These are phyloP conservation scores for Atta texana DNA, from an alignment of 1,140 invertebrate species.

Conservation along the genomic window DNA sequence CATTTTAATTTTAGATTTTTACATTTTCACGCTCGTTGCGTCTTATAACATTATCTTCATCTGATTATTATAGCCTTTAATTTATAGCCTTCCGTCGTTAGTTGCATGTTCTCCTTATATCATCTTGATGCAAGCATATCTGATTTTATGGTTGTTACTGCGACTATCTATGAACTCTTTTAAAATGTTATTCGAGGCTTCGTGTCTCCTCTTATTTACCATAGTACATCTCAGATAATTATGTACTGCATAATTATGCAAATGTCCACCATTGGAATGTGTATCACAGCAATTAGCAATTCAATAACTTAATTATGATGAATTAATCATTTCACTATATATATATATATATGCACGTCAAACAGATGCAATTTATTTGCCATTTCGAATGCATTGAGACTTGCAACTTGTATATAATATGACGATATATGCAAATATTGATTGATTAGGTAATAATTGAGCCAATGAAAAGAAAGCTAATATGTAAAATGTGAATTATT, in stretches of 20 bases:
- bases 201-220: slow-evolving; percentile 1
- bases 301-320: slow-evolving; percentile 46
- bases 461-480: not conserved
- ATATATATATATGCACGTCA: slow-evolving; percentile 25
- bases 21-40: not conserved
- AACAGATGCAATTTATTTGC: slow-evolving; percentile 18
- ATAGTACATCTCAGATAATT: slow-evolving; percentile 27
- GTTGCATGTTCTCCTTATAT: slow-evolving; percentile 11
- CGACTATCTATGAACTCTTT: slow-evolving; percentile 30
- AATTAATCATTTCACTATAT: slow-evolving; percentile 45
- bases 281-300: slow-evolving; percentile 44
- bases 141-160: slow-evolving; percentile 41
- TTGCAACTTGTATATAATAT: slow-evolving; percentile 3
- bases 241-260: slow-evolving; percentile 53
- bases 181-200: slow-evolving; percentile 11
- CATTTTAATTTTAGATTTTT: slow-evolving; percentile 18
- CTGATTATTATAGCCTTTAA: slow-evolving; percentile 16
- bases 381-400: slow-evolving; percentile 20
- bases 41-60: not conserved
- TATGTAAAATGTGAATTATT: not conserved
- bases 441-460: slow-evolving; percentile 8
- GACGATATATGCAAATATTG: not conserved
- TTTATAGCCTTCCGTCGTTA: not conserved
- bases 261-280: slow-evolving; percentile 19
- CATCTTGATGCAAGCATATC: slow-evolving; percentile 34